Evolutionary conservation across 2,888 invertebrate species (phyloP).

Genomic region (Thecophora atra): DNA sequence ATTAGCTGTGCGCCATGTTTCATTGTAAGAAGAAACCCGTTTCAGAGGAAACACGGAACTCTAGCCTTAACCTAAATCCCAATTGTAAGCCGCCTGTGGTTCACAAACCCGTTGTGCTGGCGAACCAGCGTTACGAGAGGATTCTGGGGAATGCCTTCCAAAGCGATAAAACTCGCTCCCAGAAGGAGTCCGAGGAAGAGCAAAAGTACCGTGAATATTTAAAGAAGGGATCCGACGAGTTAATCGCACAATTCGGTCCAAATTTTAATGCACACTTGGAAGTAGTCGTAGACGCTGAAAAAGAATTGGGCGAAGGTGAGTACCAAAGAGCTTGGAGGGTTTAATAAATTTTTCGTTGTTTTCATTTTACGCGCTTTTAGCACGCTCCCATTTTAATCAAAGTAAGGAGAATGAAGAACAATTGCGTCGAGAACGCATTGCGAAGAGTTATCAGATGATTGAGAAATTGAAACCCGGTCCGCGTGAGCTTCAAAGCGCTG

Average conservation of each 20-base stretch:
- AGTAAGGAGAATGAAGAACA: slow-evolving; percentile 53
- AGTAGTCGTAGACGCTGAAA: not conserved
- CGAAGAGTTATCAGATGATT: slow-evolving; percentile 57
- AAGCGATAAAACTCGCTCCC: slow-evolving; percentile 41
- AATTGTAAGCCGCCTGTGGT: slow-evolving; percentile 12
- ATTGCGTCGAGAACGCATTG: slow-evolving; percentile 54
- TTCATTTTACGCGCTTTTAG: not conserved
- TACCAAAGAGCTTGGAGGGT: not conserved
- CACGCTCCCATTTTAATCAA: slow-evolving; percentile 34
- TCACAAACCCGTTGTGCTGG: slow-evolving; percentile 53
- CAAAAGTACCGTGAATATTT: slow-evolving; percentile 60
- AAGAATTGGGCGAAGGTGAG: not conserved
- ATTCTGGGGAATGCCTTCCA: slow-evolving; percentile 42
- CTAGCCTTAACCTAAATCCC: too few relatives aligned
- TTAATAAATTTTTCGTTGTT: not conserved
- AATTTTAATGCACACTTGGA: slow-evolving; percentile 46
- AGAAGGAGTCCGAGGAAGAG: slow-evolving; percentile 59
- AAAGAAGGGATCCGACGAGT: slow-evolving; percentile 63
- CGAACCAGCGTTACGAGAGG: slow-evolving; percentile 45
- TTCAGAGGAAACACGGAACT: slow-evolving; percentile 7
- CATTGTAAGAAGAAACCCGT: slow-evolving; percentile 29
- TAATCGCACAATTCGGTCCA: slow-evolving; percentile 66
- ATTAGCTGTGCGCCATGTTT: slow-evolving; percentile 23
- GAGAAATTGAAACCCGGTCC: slow-evolving; percentile 61
- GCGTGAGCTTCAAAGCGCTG: slow-evolving; percentile 60